Base-by-base conservation (phyloP, 2,113 vertebrate species). In the Zosterops pallidus region DNA sequence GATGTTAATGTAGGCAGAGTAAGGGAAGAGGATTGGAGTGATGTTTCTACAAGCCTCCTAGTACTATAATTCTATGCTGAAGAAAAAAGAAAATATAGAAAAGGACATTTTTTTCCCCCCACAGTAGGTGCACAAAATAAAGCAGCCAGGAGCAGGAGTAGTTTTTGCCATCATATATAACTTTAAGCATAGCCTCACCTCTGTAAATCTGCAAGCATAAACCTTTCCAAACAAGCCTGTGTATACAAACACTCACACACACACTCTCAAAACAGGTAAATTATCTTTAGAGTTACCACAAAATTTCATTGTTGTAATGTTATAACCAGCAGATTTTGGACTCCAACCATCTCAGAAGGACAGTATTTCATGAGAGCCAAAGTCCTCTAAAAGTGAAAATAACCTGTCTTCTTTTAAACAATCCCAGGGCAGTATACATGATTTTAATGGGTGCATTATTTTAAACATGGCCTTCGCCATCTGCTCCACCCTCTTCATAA, bases 391-490 rank as follows among this genome's bases (percentile, higher is more conserved):
- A 69, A 78, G 4, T 14, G 14, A 96, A 69, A 21, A 91, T 81
- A 91, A 39, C 25, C 7, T 70, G 22, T 35, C 28, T 31, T 92
- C 70, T 31, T 33, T 9, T 82, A 75, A 50, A 7, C 5, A 64
- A 2, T 62, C 23, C 67, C 23, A 56, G 64, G 67, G 9, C 39
- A 35, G 10, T 31, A 25, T 49, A 88, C 9, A 9, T 90, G 74
- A 89, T 87, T 96, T 70, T 95, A 94, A 91, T 69, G 26, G 31
- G 14, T 44, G 12, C 18, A 37, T 31, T 71, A 65, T 84, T 91
- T 96, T 74, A 96, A 95, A 86, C 29, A n/a, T 67, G 88, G 49
- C 35, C 35, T 94, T 91, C 35, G 83, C 31, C 67, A 83, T 91
- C 60, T 96, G 28, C 60, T 89, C 46, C 83, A 57, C 16, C 56